Base-by-base conservation (phyloP, 2,113 vertebrate genomes). In the Perca fluviatilis region DNA sequence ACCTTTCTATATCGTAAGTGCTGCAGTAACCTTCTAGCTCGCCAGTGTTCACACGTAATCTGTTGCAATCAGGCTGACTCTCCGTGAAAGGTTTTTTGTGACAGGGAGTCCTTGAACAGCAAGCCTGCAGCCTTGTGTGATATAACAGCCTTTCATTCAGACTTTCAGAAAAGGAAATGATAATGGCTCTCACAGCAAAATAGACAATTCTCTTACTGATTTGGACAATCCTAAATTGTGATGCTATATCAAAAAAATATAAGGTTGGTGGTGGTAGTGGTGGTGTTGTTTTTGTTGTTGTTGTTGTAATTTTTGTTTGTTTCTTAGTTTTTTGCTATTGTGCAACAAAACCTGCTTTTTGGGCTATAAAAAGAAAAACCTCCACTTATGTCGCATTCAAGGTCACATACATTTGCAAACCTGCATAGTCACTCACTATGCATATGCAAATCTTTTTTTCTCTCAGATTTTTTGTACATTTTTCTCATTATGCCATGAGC, bases 31-130 rank as follows among this genome's bases (percentile, higher is more conserved):
- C 87, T 86, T 91, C 60, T 0, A 72, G 64, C 70, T 30, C 14
- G 5, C 30, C 9, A 5, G 13, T 46, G 49, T 88, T 43, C 40
- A 43, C 82, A 85, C 23, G 8, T 76, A 84, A 73, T 84, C 74
- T 87, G 63, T 70, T 85, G 88, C 88, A 77, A 73, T 79, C 77
- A 86, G 86, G 43, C 63, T 58, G 84, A 73, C 63, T 82, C 25
- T 5, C 18, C 61, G 47, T 80, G 79, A 91, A 92, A 75, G 16
- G 33, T 30, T 69, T 56, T 84, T 60, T 83, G 72, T 83, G 53
- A 73, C 47, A 77, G 60, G 7, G 16, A 86, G 90, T 85, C 92
- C 88, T 94, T 90, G 83, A 92, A 80, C 76, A 30, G 58, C 27
- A 61, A 82, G 79, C 63, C 81, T 74, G 79, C 78, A 88, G 64